Evolutionary conservation across 2,113 vertebrate genomes (phyloP).

Genomic region (Toxotes chatareus): DNA sequence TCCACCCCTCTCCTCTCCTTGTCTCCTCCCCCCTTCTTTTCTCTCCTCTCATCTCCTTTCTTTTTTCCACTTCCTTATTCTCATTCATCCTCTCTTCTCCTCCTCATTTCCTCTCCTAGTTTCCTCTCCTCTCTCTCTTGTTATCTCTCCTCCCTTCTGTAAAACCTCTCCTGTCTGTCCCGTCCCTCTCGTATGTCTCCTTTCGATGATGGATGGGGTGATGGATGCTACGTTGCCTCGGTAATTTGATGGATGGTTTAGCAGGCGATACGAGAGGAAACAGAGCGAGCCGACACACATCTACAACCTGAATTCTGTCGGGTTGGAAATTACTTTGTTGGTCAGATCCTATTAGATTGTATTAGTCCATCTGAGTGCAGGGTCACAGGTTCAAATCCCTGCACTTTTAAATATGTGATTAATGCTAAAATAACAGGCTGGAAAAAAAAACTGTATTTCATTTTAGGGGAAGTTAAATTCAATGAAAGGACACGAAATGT

Average conservation of each 20-base stretch:
- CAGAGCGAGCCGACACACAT: background rate
- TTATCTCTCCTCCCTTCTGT: too few species aligned
- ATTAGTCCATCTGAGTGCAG: background rate
- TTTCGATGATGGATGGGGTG: constrained; percentile 36
- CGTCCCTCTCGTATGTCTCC: background rate
- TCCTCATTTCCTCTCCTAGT: background rate
- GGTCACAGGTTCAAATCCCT: constrained; percentile 20
- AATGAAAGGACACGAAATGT: background rate
- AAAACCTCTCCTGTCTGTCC: too few species aligned
- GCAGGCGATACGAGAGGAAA: background rate
- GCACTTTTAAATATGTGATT: background rate
- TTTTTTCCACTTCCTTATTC: too few species aligned
- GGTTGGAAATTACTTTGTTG: constrained; percentile 2
- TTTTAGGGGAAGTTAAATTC: constrained; percentile 3
- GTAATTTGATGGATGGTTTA: constrained; percentile 56
- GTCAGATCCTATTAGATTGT: background rate
- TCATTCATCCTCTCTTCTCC: too few species aligned
- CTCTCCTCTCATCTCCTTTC: too few species aligned
- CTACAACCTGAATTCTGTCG: background rate
- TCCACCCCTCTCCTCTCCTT: too few species aligned
- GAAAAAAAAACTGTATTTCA: background rate
- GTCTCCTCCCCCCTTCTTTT: too few species aligned
- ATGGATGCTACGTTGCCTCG: constrained; percentile 45
- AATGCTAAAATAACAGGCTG: too few species aligned
- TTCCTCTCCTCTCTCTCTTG: background rate